Percentiles rank a stretch among this genome's conserved stretches.
phyloP scores from a whole-genome alignment of 2,797 vertebrate species.

The Acestrorhynchus altus region DNA sequence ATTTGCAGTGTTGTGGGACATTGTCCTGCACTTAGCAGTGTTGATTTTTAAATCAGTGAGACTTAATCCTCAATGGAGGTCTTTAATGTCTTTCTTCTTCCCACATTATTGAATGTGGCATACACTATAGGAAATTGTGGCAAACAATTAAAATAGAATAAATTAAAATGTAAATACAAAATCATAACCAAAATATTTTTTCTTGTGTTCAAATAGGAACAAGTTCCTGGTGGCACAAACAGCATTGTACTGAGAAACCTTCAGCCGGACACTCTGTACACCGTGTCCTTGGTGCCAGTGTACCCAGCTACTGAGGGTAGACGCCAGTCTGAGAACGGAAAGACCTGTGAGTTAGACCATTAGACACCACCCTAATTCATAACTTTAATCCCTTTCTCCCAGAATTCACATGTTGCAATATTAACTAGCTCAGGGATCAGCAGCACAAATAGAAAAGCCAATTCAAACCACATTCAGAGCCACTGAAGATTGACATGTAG shows the following conservation, averaged over 20 bases:
- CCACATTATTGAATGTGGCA: too few relatives aligned
- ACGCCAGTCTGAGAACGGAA: conserved; percentile 89
- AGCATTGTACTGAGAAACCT: conserved; percentile 88
- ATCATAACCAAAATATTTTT: not conserved
- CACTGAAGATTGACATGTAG: too few relatives aligned
- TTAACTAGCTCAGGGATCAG: too few relatives aligned
- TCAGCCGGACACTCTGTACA: conserved; percentile 87
- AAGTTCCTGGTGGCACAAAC: conserved; percentile 84
- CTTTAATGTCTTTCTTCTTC: not conserved
- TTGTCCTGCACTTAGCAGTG: too few relatives aligned
- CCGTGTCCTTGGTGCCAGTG: conserved; percentile 86
- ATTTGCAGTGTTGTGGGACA: too few relatives aligned
- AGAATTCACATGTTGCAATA: too few relatives aligned
- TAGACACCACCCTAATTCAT: not conserved
- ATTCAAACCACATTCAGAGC: too few relatives aligned
- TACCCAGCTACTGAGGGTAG: conserved; percentile 89
- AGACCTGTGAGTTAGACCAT: conserved; percentile 85
- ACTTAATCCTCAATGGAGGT: not conserved
- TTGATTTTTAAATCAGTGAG: too few relatives aligned
- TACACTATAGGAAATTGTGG: not conserved
- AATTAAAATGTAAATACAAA: not conserved
- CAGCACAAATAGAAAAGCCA: too few relatives aligned
- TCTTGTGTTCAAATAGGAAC: conserved; percentile 73
- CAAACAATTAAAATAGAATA: too few relatives aligned
- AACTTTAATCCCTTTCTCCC: not conserved